Evolutionary conservation across 2,797 vertebrate genomes (phyloP).

Genomic region (Silurus aristotelis): DNA sequence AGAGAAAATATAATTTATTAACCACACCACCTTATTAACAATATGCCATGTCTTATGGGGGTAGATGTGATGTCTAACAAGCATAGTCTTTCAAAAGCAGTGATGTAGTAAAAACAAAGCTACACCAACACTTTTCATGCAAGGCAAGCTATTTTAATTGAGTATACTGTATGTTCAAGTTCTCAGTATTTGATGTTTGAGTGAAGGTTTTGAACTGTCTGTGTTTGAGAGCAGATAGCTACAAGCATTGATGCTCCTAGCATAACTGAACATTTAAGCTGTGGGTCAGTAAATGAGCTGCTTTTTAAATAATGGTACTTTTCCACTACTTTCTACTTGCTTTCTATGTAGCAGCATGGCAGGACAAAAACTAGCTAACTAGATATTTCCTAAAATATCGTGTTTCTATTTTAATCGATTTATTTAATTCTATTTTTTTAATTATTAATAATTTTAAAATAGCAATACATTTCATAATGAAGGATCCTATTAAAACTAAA

Average conservation of each 20-base stretch:
- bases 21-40: slow-evolving; percentile 15
- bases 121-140: neutral
- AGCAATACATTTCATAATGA: neutral
- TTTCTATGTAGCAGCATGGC: neutral
- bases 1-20: neutral
- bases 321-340: neutral
- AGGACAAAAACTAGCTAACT: neutral
- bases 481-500: neutral
- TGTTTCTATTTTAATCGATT: neutral
- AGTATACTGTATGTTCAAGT: neutral
- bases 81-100: neutral
- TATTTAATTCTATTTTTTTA: neutral
- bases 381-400: neutral
- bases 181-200: neutral
- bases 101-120: neutral
- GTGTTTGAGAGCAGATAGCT: neutral
- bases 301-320: neutral
- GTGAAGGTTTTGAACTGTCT: neutral
- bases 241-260: neutral
- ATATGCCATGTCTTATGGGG: neutral
- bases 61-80: neutral
- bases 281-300: neutral
- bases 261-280: neutral
- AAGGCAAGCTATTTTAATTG: neutral
- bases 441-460: neutral